Conservation (phyloP, 1,140 invertebrate species). For the Polyergus mexicanus region DNA sequence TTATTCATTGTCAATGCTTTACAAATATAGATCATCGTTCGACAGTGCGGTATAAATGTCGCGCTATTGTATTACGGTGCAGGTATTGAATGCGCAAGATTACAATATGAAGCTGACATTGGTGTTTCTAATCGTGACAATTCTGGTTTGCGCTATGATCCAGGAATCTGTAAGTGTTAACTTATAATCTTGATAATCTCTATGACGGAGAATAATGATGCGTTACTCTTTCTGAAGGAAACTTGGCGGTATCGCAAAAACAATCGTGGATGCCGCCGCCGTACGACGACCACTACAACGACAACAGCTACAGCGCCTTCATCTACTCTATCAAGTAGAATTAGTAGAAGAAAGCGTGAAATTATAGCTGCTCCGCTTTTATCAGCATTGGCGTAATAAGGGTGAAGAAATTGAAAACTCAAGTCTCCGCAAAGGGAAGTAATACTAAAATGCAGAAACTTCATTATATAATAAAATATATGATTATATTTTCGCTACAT, state of each 20-base stretch:
- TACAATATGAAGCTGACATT: slow-evolving; percentile 51
- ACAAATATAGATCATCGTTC: slow-evolving; percentile 25
- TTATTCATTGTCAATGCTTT: slow-evolving; percentile 57
- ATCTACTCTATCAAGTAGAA: no score
- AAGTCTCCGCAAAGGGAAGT: neutral
- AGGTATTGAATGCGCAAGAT: neutral
- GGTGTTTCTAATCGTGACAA: slow-evolving; percentile 64
- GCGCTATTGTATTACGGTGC: neutral
- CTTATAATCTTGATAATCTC: neutral
- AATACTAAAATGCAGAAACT: neutral
- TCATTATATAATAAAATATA: neutral
- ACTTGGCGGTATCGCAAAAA: no score
- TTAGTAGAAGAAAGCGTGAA: slow-evolving; percentile 23
- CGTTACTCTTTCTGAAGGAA: neutral
- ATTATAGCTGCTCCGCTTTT: neutral
- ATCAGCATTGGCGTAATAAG: neutral
- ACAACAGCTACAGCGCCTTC: neutral
- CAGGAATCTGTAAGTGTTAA: slow-evolving; percentile 41
- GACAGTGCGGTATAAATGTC: slow-evolving; percentile 60
- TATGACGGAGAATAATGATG: neutral
- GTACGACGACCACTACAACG: neutral
- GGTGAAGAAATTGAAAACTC: neutral
- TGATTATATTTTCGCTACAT: neutral
- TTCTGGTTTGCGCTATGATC: slow-evolving; percentile 67
- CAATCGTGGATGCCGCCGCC: neutral